phyloP scores from a whole-genome alignment of 2,113 vertebrate genomes.

The Spea bombifrons region DNA sequence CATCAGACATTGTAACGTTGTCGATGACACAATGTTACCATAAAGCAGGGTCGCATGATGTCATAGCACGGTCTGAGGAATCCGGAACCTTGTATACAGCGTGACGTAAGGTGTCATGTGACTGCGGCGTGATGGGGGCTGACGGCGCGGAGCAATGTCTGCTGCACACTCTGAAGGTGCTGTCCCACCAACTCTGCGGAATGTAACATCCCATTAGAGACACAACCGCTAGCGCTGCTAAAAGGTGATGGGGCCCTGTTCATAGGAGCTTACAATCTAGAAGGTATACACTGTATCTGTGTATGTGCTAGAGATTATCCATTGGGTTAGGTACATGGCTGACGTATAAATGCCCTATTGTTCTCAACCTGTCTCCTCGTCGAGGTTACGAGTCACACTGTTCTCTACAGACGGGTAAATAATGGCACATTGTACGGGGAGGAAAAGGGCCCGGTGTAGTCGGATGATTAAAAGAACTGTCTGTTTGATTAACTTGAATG shows the following conservation, averaged over 20 bases:
- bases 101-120: too few relatives aligned
- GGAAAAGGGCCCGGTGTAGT: constrained; percentile 62
- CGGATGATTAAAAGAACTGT: constrained; percentile 37
- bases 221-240: too few relatives aligned
- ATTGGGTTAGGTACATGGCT: too few relatives aligned
- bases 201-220: too few relatives aligned
- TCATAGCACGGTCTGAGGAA: constrained; percentile 1
- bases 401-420: constrained; percentile 55
- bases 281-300: too few relatives aligned
- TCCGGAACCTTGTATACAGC: neutral
- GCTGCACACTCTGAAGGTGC: too few relatives aligned
- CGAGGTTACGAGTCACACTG: constrained; percentile 54
- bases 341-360: constrained; percentile 65
- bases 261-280: too few relatives aligned
- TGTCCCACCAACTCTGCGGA: too few relatives aligned
- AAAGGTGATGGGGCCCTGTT: too few relatives aligned
- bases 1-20: neutral
- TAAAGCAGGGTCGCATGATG: constrained; percentile 13
- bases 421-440: constrained; percentile 66
- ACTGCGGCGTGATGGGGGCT: too few relatives aligned
- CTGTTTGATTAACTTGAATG: neutral
- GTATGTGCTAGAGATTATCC: too few relatives aligned
- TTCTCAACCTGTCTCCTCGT: constrained; percentile 63
- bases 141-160: too few relatives aligned
- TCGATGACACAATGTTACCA: constrained; percentile 29